Percentiles rank a stretch among this genome's conserved stretches.
phyloP scores from a whole-genome alignment of 1,140 invertebrate species.

The Hycleus cichorii region DNA sequence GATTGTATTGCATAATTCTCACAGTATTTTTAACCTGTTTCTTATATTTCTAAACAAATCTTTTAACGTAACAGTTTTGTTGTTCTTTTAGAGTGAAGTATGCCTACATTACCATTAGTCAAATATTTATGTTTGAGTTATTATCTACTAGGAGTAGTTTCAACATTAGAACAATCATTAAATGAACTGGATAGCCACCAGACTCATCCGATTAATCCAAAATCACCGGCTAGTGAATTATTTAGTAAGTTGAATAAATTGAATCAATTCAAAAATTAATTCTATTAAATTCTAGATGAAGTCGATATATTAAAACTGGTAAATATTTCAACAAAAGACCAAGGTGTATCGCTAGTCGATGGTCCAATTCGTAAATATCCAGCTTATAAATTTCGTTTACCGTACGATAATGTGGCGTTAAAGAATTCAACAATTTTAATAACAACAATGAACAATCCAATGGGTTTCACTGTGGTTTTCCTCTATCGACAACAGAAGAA shows the following conservation, averaged over 20 bases:
- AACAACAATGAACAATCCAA: slow-evolving; percentile 28
- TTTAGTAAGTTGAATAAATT: not conserved
- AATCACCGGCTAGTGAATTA: slow-evolving; percentile 10
- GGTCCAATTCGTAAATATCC: slow-evolving; percentile 40
- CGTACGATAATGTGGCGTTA: slow-evolving; percentile 41
- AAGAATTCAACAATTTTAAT: slow-evolving; percentile 32
- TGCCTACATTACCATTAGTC: too few relatives aligned
- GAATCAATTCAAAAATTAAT: too few relatives aligned
- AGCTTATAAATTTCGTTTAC: slow-evolving; percentile 43
- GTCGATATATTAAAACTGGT: slow-evolving; percentile 42
- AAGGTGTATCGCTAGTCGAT: slow-evolving; percentile 40
- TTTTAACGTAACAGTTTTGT: too few relatives aligned
- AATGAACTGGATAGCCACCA: slow-evolving; percentile 11
- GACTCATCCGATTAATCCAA: slow-evolving; percentile 10
- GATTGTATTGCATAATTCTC: too few relatives aligned
- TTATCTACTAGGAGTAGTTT: too few relatives aligned
- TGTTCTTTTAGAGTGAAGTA: too few relatives aligned
- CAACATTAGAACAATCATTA: too few relatives aligned
- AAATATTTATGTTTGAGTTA: too few relatives aligned
- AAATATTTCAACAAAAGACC: slow-evolving; percentile 39
- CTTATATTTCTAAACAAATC: too few relatives aligned
- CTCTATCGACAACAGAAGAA: slow-evolving; percentile 43
- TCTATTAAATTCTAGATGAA: slow-evolving; percentile 27
- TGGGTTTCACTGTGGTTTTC: slow-evolving; percentile 40
- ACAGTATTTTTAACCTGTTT: too few relatives aligned